A percentile compares a stretch with the other conserved stretches of the same genome.
These are phyloP conservation scores for Heterohyrax brucei DNA, from an alignment of 2,797 vertebrate genomes.

Conservation along the genomic window DNA sequence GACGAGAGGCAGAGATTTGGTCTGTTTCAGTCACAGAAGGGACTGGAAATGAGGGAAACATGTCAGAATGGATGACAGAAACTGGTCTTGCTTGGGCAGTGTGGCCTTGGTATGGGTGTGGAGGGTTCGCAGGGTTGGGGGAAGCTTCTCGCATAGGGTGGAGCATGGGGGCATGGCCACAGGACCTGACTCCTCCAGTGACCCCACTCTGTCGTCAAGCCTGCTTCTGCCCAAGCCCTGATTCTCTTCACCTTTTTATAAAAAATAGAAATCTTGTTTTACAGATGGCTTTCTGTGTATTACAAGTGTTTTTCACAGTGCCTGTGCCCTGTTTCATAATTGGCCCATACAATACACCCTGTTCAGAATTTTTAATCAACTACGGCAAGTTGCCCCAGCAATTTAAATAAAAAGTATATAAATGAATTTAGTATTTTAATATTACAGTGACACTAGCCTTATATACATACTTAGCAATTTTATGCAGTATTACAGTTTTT, in stretches of 20 bases:
- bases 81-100: not conserved
- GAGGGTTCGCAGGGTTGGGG: not conserved
- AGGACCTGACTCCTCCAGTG: fast-evolving
- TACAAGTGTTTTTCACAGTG: not conserved
- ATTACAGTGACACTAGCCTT: slow-evolving; percentile 79
- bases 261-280: slow-evolving; percentile 61
- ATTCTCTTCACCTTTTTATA: not conserved
- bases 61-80: not conserved
- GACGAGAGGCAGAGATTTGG: not conserved
- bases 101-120: fast-evolving
- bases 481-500: slow-evolving; percentile 63
- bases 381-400: slow-evolving; percentile 72
- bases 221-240: not conserved
- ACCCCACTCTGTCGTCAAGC: fast-evolving
- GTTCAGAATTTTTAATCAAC: slow-evolving; percentile 82
- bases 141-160: too few species aligned
- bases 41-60: not conserved
- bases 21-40: not conserved
- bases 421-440: slow-evolving; percentile 86
- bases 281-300: slow-evolving; percentile 53
- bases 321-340: slow-evolving; percentile 63
- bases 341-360: slow-evolving; percentile 61
- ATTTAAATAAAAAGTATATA: slow-evolving; percentile 84
- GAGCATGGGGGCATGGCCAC: not conserved
- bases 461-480: slow-evolving; percentile 77